Percentiles rank a stretch among this genome's conserved stretches.
These are phyloP conservation scores for Stenolophus ochropezus DNA, from an alignment of 2,888 invertebrate species.

Conservation along the genomic window DNA sequence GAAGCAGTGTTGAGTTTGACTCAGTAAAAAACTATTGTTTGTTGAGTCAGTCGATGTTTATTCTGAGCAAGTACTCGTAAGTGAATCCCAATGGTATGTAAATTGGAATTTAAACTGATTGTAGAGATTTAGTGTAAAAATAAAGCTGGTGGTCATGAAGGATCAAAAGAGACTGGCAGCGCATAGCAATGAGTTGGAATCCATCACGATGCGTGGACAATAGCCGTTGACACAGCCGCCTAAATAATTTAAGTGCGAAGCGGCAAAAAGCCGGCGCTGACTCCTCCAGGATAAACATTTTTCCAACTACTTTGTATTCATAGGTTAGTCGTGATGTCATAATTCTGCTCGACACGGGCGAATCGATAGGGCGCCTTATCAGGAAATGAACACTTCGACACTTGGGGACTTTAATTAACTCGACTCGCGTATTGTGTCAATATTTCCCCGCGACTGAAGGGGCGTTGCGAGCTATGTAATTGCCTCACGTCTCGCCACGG, in stretches of 20 bases:
- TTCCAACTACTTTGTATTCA: constrained; percentile 74
- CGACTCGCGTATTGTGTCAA: constrained; percentile 69
- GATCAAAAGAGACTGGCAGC: neutral
- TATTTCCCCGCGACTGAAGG: constrained; percentile 66
- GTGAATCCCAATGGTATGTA: no score
- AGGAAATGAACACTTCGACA: constrained; percentile 71
- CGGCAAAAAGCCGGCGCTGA: constrained; percentile 66
- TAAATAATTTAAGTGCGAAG: constrained; percentile 61
- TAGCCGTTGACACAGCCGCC: constrained; percentile 33
- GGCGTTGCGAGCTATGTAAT: constrained; percentile 69
- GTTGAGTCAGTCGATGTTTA: no score
- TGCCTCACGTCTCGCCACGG: constrained; percentile 70
- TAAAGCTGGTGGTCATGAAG: neutral
- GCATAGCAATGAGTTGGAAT: neutral
- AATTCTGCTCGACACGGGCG: constrained; percentile 70
- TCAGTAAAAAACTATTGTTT: no score
- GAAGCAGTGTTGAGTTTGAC: no score
- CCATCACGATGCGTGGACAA: constrained; percentile 26
- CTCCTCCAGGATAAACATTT: constrained; percentile 72
- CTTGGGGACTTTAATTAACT: constrained; percentile 69
- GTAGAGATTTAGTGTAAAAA: neutral
- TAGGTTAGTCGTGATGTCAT: constrained; percentile 72
- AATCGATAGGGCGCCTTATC: constrained; percentile 71
- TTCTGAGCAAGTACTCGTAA: no score
- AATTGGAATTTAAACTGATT: neutral